Evolutionary conservation across 2,797 vertebrate genomes (phyloP).

Genomic region (Megalops cyprinoides): DNA sequence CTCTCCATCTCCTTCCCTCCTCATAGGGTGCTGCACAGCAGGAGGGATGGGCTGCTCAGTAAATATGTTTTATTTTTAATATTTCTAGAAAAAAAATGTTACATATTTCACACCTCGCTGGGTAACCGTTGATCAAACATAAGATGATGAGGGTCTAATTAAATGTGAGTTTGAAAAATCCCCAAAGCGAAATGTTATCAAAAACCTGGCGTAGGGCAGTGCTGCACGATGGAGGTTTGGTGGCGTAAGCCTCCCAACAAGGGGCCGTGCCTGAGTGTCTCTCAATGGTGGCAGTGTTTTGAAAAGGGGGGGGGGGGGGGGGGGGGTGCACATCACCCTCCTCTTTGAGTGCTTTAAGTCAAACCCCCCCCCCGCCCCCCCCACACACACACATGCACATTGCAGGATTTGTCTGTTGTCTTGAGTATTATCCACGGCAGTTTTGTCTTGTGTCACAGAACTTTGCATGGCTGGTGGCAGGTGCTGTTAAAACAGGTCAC

Average conservation of each 20-base stretch:
- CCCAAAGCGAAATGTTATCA: conserved; percentile 60
- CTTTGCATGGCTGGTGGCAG: conserved; percentile 63
- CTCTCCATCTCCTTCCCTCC: conserved; percentile 17
- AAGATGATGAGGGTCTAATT: conserved; percentile 70
- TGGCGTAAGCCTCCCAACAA: conserved; percentile 16
- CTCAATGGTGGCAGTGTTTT: background rate
- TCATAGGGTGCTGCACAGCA: background rate
- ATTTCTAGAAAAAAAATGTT: conserved; percentile 41
- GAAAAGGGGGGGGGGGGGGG: conserved; percentile 10
- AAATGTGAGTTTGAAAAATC: conserved; percentile 45
- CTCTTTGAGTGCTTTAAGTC: background rate
- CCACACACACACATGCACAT: too few species aligned
- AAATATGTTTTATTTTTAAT: conserved; percentile 39
- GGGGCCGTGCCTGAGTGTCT: background rate
- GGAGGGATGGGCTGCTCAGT: conserved; percentile 15
- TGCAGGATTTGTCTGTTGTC: conserved; percentile 68
- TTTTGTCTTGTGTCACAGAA: conserved; percentile 67
- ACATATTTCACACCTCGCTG: conserved; percentile 70
- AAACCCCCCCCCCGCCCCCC: conserved; percentile 29
- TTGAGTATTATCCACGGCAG: conserved; percentile 59
- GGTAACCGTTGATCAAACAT: conserved; percentile 70
- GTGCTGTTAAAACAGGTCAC: conserved; percentile 34
- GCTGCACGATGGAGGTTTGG: background rate
- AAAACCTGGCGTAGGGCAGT: conserved; percentile 52
- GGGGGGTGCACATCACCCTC: background rate